Base-by-base conservation (phyloP, 2,888 invertebrate species). In the Limenitis camilla region DNA sequence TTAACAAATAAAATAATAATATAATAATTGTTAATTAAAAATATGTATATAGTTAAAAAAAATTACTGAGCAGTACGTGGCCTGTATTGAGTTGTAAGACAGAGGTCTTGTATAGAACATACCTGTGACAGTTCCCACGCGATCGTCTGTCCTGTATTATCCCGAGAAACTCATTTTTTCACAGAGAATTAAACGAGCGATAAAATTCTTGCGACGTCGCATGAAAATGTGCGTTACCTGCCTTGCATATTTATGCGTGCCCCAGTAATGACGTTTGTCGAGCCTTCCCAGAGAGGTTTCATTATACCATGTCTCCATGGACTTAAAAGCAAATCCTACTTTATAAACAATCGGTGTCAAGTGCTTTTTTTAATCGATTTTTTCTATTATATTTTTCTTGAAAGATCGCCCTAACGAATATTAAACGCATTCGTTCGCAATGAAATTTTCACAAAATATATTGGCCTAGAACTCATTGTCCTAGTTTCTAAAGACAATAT, bases 221-320 rank as follows among this genome's bases (percentile, higher is more conserved):
- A 83, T 85, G 85, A 85, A 87, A 87, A 87, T 86, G 85, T 86
- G 81, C 85, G 84, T 85, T 82, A 86, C 87, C 85, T 85, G 87
- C 76, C 87, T 81, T 86, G 87, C 87, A 87, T 87, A 86, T 84
- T 87, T 86, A 87, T 86, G 82, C 77, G 83, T 81, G 77, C 70
- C 78, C 72, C 72, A 72, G 84, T 87, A 86, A 87, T 87, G 85
- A 87, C 82, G 81, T 84, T 86, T 84, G 84, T 76, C 71, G 81
- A 79, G 78, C 73, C 74, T 73, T 66, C 68, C 70, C 67, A 70
- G 71, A 72, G 71, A 65, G 72, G 73, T 78, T 80, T 82, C 81
- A 84, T 84, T 84, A 84, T 74, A 62, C 72, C 73, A 73, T 71
- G 76, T 76, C 78, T 78, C 70, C 63, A 65, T 61, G 63, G 64